Evolutionary conservation across 2,797 vertebrate genomes (phyloP), one percentile per base, ranked within the genome.

Genomic region (Acropternis orthonyx): DNA sequence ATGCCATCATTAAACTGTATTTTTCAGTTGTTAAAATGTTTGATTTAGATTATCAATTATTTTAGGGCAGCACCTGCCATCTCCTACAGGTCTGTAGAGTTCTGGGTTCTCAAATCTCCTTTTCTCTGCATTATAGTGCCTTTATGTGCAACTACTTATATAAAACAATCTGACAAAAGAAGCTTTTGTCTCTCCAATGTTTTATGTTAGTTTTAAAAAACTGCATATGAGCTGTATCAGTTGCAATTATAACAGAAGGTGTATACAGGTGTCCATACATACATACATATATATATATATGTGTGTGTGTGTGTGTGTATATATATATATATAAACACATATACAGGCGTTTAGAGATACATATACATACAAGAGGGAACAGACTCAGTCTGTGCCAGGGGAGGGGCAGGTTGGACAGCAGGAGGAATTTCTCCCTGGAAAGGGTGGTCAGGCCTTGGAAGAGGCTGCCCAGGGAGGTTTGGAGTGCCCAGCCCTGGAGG

Each of bases 331-430:
- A 24, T 13, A 55, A 16, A 19, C 12, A 28, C 10, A 2, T n/a
- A n/a, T n/a, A n/a, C n/a, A n/a, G n/a, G n/a, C n/a, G n/a, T n/a
- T n/a, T n/a, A n/a, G n/a, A n/a, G n/a, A n/a, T n/a, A n/a, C n/a
- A n/a, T n/a, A n/a, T 44, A 48, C 4, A 5, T 12, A 14, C 12
- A 32, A 7, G 22, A 36, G 22, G 7, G 17, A 77, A 46, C 3
- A 4, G 8, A 44, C 21, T 51, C 15, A 8, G 30, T 36, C 8
- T 46, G 30, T 1, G 17, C 18, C 5, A 52, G 26, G 6, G 44
- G 0, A 71, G 28, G 24, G 9, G 44, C 58, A 71, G 51, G 3
- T 0, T 22, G 52, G 65, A 0, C 44, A 72, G 0, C 66, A 72
- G 66, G 2, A 59, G 73, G 8, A 72, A 78, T 84, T 72, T 72